phyloP scores from a whole-genome alignment of 2,888 invertebrate genomes.

The Drosophila imparisetae region DNA sequence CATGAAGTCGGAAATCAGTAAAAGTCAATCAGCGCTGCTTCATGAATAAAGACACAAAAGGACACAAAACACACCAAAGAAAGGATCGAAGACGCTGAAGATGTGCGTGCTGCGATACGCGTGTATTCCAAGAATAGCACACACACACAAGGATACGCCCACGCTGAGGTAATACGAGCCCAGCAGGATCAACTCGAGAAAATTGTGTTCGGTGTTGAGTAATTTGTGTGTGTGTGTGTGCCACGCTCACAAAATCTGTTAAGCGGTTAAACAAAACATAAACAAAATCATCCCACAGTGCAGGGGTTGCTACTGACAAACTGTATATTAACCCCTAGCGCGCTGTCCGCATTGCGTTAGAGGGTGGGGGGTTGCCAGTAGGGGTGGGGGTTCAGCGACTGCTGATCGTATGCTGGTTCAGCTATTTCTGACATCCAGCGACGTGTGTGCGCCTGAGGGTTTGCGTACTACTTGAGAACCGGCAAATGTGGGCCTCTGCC shows the following conservation, averaged over 20 bases:
- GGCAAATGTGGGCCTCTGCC: constrained; percentile 59
- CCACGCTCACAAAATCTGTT: constrained; percentile 69
- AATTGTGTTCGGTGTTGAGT: constrained; percentile 67
- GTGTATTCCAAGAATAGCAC: constrained; percentile 70
- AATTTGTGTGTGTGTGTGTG: constrained; percentile 60
- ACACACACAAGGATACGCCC: constrained; percentile 28
- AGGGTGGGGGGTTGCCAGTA: not conserved
- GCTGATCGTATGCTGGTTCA: constrained; percentile 56
- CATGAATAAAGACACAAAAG: constrained; percentile 31
- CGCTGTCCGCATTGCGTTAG: not conserved
- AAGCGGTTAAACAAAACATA: constrained; percentile 72
- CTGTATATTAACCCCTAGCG: constrained; percentile 50
- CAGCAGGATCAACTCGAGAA: constrained; percentile 44
- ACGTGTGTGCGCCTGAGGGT: constrained; percentile 32
- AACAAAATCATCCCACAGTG: constrained; percentile 28
- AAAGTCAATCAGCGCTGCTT: constrained; percentile 51
- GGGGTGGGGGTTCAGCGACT: constrained; percentile 9
- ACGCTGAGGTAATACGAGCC: constrained; percentile 58
- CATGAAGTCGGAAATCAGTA: constrained; percentile 34
- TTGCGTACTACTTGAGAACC: constrained; percentile 46
- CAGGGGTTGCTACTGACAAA: constrained; percentile 46
- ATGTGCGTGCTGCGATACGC: constrained; percentile 78
- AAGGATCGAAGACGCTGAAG: constrained; percentile 39
- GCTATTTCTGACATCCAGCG: constrained; percentile 33
- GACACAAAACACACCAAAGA: constrained; percentile 8